phyloP scores from a whole-genome alignment of 2,113 vertebrate species.

The Aythya baeri region DNA sequence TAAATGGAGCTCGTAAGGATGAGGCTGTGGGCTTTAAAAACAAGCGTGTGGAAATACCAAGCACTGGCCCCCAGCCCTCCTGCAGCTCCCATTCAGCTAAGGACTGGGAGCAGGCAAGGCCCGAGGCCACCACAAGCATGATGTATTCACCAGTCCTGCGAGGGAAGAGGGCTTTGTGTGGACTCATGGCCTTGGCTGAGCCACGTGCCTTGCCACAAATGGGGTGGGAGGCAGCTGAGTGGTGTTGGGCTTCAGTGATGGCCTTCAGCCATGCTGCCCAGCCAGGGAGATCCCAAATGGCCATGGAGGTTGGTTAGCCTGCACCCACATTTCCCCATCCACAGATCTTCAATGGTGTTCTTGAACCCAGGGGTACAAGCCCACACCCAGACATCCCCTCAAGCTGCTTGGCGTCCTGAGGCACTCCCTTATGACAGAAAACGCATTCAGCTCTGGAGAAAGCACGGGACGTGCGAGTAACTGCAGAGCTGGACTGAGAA shows the following conservation, averaged over 20 bases:
- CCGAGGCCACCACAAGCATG: no score
- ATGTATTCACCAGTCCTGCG: background rate
- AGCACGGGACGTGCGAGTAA: background rate
- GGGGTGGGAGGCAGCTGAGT: background rate
- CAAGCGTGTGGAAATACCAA: background rate
- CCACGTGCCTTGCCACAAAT: rapidly evolving
- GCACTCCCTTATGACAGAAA: background rate
- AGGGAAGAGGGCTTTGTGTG: background rate
- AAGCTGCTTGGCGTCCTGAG: background rate
- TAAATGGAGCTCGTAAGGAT: background rate
- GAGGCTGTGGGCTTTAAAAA: background rate
- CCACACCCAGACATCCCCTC: background rate
- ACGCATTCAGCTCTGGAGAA: background rate
- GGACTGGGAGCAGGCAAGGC: background rate
- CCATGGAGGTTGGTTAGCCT: background rate
- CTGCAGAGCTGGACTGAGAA: background rate
- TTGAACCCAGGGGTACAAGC: background rate
- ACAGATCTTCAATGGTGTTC: background rate
- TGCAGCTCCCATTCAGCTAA: background rate
- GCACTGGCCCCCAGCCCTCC: background rate
- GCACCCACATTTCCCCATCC: background rate
- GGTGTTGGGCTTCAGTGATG: background rate
- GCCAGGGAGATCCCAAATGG: background rate
- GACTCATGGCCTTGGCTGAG: background rate
- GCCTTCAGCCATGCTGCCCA: background rate